Evolutionary conservation across 2,888 invertebrate species (phyloP), one percentile per base, ranked within the genome.

Genomic region (Bimastos eiseni): DNA sequence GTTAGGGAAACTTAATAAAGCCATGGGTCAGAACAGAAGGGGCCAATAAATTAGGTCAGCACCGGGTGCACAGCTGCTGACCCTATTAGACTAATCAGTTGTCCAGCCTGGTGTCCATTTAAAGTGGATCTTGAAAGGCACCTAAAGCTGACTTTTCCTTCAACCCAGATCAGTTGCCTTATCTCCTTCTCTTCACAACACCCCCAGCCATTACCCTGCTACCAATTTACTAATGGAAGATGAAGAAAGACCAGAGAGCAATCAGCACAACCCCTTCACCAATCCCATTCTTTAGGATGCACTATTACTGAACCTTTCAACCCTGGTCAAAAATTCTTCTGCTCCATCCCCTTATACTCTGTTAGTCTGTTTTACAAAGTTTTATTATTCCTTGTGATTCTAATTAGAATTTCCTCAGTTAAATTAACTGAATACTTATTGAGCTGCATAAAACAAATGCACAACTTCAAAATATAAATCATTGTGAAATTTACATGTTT

Each of bases 51-150:
- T 70, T 70, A 70, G n/a, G 70, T n/a, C 70, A 70, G 70, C 41
- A 41, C 38, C 6, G 19, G 17, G 13, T 44, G 44, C 5, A 30
- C 70, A n/a, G n/a, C 70, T 70, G 70, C 70, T 5, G n/a, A 70
- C 70, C n/a, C 70, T 13, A 70, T 70, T 70, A 70, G n/a, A n/a
- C 30, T 70, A 70, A 70, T 70, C 70, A 70, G 70, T n/a, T 70
- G 70, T 70, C n/a, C 70, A 70, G 70, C n/a, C 70, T 70, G 70
- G 70, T 70, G n/a, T 70, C 70, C n/a, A 70, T n/a, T 70, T 70
- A 70, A 70, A 70, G 70, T 70, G 70, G 70, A 70, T 70, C 70
- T 70, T 70, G n/a, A 70, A 70, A 70, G 70, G n/a, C 70, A n/a
- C 70, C 70, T 70, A 70, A 70, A 70, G 70, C n/a, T 30, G 70